Evolutionary conservation across 2,113 vertebrate genomes (phyloP).

Genomic region (Trichomycterus rosablanca): DNA sequence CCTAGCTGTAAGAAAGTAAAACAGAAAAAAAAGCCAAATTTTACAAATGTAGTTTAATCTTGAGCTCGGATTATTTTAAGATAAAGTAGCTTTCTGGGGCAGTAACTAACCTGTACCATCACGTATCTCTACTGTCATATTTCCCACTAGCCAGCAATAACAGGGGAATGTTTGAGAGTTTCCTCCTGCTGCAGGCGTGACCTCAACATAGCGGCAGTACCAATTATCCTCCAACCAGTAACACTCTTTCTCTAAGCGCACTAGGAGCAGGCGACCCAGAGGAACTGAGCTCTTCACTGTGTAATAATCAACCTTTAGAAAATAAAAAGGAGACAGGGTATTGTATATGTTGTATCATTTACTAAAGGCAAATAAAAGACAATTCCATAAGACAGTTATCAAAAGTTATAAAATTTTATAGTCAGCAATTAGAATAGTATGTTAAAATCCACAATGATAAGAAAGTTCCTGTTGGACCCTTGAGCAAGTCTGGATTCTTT

Average conservation of each 20-base stretch:
- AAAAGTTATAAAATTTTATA: too few relatives aligned
- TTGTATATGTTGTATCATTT: too few relatives aligned
- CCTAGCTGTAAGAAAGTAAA: constrained; percentile 55
- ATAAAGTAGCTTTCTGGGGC: neutral
- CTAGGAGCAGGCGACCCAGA: constrained; percentile 67
- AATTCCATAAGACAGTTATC: too few relatives aligned
- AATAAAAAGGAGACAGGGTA: too few relatives aligned
- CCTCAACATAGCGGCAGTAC: constrained; percentile 71
- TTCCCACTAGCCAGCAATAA: constrained; percentile 74
- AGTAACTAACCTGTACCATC: constrained; percentile 63
- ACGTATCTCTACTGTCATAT: constrained; percentile 61
- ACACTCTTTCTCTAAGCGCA: constrained; percentile 70
- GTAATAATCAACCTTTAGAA: constrained; percentile 68
- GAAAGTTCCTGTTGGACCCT: too few relatives aligned
- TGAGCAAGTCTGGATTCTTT: too few relatives aligned
- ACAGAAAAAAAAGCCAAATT: neutral
- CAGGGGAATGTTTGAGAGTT: constrained; percentile 68
- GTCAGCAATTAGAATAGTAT: too few relatives aligned
- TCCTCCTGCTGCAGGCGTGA: constrained; percentile 48
- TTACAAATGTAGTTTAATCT: neutral
- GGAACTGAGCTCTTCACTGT: constrained; percentile 49
- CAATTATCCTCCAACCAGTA: constrained; percentile 76
- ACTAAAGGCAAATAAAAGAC: too few relatives aligned
- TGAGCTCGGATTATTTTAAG: neutral
- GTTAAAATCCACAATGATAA: too few relatives aligned